phyloP scores from a whole-genome alignment of 2,113 vertebrate genomes.

The Syngnathus typhle region DNA sequence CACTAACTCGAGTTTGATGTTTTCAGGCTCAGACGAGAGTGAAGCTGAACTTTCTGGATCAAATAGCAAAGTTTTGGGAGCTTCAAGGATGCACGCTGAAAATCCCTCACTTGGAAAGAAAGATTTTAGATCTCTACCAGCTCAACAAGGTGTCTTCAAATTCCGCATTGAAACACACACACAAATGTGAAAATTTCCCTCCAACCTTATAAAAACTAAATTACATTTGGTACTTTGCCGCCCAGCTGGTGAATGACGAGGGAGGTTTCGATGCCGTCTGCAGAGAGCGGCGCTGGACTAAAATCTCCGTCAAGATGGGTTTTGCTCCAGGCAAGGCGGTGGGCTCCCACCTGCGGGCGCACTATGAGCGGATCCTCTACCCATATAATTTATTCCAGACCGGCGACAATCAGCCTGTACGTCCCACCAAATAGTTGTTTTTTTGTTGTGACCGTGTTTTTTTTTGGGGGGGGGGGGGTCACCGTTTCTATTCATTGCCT shows the following conservation, averaged over 20 bases:
- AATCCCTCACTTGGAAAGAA: constrained; percentile 95
- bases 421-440: constrained; percentile 27
- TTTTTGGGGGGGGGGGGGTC: background rate
- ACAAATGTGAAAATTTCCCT: background rate
- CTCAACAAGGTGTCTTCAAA: constrained; percentile 81
- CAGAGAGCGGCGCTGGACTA: constrained; percentile 94
- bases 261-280: constrained; percentile 92
- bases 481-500: background rate
- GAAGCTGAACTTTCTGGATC: constrained; percentile 95
- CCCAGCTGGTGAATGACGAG: constrained; percentile 90
- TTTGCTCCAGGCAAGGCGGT: constrained; percentile 94
- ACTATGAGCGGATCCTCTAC: constrained; percentile 94
- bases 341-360: constrained; percentile 88
- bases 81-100: constrained; percentile 94
- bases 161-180: background rate
- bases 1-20: background rate
- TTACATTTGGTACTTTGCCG: constrained; percentile 32
- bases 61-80: constrained; percentile 99
- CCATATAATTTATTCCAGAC: constrained; percentile 92
- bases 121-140: constrained; percentile 92
- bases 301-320: constrained; percentile 92
- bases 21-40: constrained; percentile 92
- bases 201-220: background rate
- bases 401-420: constrained; percentile 83
- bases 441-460: background rate